Percentiles rank a stretch among this genome's conserved stretches.
Conservation (phyloP, 2,113 vertebrate genomes). For the Heloderma charlesbogerti region DNA sequence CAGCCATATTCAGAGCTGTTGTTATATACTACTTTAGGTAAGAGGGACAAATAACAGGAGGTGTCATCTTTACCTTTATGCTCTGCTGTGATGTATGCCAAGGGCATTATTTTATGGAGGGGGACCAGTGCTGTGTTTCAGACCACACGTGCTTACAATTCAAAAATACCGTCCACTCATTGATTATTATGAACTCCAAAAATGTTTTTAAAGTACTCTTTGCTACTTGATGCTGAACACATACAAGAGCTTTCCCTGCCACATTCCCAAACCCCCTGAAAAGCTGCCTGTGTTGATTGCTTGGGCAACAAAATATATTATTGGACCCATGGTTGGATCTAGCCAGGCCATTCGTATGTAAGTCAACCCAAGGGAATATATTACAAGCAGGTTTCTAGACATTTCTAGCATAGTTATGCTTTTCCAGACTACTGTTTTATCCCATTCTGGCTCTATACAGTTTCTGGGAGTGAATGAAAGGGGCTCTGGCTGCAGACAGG, state of each 20-base stretch:
- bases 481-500: slow-evolving; percentile 21
- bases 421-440: background rate
- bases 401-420: background rate
- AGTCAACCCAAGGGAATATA: background rate
- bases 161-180: background rate
- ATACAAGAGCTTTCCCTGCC: background rate
- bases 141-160: background rate
- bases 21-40: background rate
- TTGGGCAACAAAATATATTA: background rate
- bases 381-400: background rate
- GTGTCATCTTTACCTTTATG: background rate
- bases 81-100: background rate
- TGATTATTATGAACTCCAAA: background rate
- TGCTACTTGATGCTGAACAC: background rate
- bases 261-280: background rate
- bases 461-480: background rate
- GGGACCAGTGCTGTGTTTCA: background rate
- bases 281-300: background rate
- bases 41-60: background rate
- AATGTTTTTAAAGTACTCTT: background rate
- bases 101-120: background rate
- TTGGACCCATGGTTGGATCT: background rate
- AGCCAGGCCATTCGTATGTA: background rate
- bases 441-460: background rate
- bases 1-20: background rate